phyloP scores from a whole-genome alignment of 2,797 vertebrate genomes.

The Diceros bicornis region DNA sequence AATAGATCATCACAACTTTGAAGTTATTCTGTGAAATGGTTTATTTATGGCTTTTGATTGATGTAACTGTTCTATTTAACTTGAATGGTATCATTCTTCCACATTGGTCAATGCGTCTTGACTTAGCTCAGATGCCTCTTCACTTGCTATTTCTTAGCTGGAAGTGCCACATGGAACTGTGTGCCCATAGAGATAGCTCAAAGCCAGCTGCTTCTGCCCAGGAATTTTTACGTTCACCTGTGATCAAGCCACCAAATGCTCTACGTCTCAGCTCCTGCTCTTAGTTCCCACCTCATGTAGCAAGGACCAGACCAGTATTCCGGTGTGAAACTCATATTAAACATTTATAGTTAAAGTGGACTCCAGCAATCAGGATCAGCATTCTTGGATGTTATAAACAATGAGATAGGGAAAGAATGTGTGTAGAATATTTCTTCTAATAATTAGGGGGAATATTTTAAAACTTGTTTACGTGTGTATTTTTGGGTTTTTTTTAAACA shows the following conservation, averaged over 20 bases:
- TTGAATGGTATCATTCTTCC: neutral
- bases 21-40: neutral
- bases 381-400: neutral
- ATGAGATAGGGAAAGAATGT: neutral
- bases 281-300: neutral
- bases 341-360: neutral
- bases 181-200: neutral
- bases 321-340: neutral
- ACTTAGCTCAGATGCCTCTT: neutral
- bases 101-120: neutral
- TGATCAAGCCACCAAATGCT: neutral
- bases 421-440: neutral
- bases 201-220: neutral
- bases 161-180: neutral
- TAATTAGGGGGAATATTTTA: neutral
- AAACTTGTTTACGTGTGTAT: neutral
- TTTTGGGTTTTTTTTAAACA: constrained; percentile 48
- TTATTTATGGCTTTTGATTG: neutral
- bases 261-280: neutral
- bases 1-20: neutral
- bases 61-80: neutral
- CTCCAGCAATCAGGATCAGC: neutral
- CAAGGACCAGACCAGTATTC: neutral
- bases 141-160: neutral
- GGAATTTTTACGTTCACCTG: neutral